Conservation (phyloP, 2,797 vertebrate species). For the Poecilia velifera region DNA sequence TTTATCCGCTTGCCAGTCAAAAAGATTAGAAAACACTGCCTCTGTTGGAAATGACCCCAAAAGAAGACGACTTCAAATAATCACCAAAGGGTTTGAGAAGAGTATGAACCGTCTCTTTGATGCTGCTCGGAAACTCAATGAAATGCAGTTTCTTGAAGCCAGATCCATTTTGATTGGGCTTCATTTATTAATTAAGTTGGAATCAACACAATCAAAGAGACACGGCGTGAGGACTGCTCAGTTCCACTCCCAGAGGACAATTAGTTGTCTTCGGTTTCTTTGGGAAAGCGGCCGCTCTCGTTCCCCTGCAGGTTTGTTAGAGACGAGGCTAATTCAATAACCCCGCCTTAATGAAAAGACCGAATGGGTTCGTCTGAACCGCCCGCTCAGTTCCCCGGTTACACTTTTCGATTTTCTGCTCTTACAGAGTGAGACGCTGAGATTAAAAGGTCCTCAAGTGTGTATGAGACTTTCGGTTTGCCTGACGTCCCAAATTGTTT, state of each 20-base stretch:
- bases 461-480: conserved; percentile 17
- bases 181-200: background rate
- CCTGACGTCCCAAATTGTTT: conserved; percentile 26
- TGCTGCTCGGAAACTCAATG: conserved; percentile 1
- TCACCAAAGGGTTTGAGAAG: background rate
- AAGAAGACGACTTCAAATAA: conserved; percentile 12
- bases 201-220: background rate
- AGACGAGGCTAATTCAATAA: conserved; percentile 47
- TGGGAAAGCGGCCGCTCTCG: background rate
- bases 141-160: background rate
- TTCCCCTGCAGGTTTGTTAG: conserved; percentile 38
- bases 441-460: conserved; percentile 51
- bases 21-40: conserved; percentile 8
- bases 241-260: background rate
- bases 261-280: conserved; percentile 23
- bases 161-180: background rate
- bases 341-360: conserved; percentile 45
- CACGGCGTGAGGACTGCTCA: conserved; percentile 11
- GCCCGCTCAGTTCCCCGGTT: conserved; percentile 21
- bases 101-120: conserved; percentile 15
- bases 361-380: conserved; percentile 34
- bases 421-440: conserved; percentile 60
- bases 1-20: conserved; percentile 30
- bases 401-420: conserved; percentile 64
- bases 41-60: conserved; percentile 18